Evolutionary conservation across 2,797 vertebrate species (phyloP).

Genomic region (Lacerta viridis): DNA sequence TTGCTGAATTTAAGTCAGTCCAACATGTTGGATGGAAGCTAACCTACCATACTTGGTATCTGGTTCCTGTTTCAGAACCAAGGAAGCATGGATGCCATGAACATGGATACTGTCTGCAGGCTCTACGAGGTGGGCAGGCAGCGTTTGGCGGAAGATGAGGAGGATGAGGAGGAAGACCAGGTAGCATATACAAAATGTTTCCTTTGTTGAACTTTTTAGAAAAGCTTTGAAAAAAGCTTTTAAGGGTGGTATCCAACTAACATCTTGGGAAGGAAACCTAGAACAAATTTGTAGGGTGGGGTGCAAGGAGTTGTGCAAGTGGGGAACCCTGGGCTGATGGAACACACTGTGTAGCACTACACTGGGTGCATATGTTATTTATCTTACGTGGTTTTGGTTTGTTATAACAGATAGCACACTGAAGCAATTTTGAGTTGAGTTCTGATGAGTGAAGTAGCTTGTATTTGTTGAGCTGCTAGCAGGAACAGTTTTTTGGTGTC

Average conservation of each 20-base stretch:
- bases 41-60: conserved; percentile 29
- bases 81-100: conserved; percentile 91
- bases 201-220: not conserved
- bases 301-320: no score
- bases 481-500: not conserved
- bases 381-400: not conserved
- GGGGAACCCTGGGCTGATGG: no score
- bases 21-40: conserved; percentile 33
- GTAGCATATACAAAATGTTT: conserved; percentile 73
- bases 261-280: no score
- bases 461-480: not conserved
- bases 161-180: conserved; percentile 99
- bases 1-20: not conserved
- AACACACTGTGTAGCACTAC: no score
- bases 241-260: not conserved
- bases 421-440: not conserved
- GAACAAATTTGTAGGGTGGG: no score
- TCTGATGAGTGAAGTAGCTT: not conserved
- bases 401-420: not conserved
- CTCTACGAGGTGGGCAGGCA: conserved; percentile 98
- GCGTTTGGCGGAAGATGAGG: conserved; percentile 96
- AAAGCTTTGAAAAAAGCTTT: not conserved
- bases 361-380: not conserved
- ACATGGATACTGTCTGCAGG: conserved; percentile 97
- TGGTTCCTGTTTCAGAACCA: conserved; percentile 88